A percentile compares a stretch with the other conserved stretches of the same genome.
These are phyloP conservation scores for Centropus bengalensis DNA, from an alignment of 2,113 vertebrate genomes.

Conservation along the genomic window DNA sequence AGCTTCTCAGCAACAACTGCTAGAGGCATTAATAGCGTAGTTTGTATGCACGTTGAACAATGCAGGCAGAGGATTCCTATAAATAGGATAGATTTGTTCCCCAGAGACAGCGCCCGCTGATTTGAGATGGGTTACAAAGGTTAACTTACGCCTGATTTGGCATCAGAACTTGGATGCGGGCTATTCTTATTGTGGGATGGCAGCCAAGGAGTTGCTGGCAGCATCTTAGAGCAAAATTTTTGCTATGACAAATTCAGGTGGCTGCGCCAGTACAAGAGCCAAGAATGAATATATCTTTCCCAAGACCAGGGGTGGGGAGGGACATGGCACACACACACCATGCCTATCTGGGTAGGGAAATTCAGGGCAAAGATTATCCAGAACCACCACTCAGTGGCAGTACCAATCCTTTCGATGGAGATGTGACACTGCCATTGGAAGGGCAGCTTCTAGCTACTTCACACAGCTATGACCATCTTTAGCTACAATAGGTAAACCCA, in stretches of 20 bases:
- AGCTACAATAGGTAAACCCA: background rate
- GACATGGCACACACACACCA: too few species aligned
- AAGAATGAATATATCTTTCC: background rate
- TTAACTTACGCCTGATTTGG: slow-evolving; percentile 44
- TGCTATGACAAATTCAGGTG: slow-evolving; percentile 10
- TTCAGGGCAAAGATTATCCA: background rate
- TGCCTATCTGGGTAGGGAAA: background rate
- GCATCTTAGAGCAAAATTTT: background rate
- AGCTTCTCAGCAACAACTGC: slow-evolving; percentile 17
- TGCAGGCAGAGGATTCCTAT: slow-evolving; percentile 13
- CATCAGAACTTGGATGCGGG: background rate
- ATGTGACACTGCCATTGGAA: background rate
- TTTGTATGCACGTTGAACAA: slow-evolving; percentile 17
- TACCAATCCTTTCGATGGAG: background rate
- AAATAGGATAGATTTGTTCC: slow-evolving; percentile 24
- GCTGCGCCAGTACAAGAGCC: slow-evolving; percentile 1
- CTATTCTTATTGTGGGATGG: background rate
- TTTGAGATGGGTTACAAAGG: slow-evolving; percentile 51
- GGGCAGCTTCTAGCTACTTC: background rate
- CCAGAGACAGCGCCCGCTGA: background rate
- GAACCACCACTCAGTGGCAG: background rate
- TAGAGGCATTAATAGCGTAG: slow-evolving; percentile 1
- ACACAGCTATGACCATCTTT: background rate
- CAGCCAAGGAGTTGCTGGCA: slow-evolving; percentile 52
- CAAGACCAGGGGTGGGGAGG: too few species aligned